A percentile compares a stretch with the other conserved stretches of the same genome.
phyloP scores from a whole-genome alignment of 2,888 invertebrate species.

The Ophion costatus region DNA sequence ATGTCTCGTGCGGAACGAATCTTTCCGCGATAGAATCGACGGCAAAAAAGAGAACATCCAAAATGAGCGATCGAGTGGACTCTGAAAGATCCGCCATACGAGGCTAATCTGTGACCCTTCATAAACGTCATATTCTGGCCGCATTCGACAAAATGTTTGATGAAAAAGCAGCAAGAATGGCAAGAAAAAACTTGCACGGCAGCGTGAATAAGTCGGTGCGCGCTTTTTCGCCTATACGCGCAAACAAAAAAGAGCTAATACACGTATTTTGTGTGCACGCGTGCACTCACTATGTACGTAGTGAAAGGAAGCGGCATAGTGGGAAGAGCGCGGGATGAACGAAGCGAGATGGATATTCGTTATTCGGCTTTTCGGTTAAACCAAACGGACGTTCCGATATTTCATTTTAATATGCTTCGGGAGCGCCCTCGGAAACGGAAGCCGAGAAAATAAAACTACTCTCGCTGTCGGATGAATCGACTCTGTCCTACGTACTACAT shows the following conservation, averaged over 20 bases:
- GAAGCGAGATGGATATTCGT: conserved; percentile 57
- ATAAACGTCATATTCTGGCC: too few relatives aligned
- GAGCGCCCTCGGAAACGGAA: conserved; percentile 13
- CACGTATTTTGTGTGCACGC: not conserved
- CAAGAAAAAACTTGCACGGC: too few relatives aligned
- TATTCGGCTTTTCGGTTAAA: conserved; percentile 59
- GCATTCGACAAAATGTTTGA: too few relatives aligned
- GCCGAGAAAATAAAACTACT: conserved; percentile 21
- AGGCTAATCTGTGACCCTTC: too few relatives aligned
- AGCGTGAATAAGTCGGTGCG: not conserved
- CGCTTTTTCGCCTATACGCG: not conserved
- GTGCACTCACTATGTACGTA: not conserved
- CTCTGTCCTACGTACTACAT: conserved; percentile 30
- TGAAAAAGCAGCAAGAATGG: too few relatives aligned
- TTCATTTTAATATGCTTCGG: conserved; percentile 60
- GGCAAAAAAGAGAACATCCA: too few relatives aligned
- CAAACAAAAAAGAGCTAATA: conserved; percentile 20
- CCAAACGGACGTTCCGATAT: conserved; percentile 61
- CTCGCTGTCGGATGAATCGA: conserved; percentile 10
- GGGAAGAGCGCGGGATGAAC: not conserved
- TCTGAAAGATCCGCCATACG: too few relatives aligned
- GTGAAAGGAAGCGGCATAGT: not conserved
- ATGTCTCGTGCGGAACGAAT: too few relatives aligned
- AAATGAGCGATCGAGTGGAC: too few relatives aligned
- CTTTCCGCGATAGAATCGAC: too few relatives aligned